These are phyloP conservation scores for Narcine bancroftii DNA, from an alignment of 2,113 vertebrate genomes.

Conservation along the genomic window DNA sequence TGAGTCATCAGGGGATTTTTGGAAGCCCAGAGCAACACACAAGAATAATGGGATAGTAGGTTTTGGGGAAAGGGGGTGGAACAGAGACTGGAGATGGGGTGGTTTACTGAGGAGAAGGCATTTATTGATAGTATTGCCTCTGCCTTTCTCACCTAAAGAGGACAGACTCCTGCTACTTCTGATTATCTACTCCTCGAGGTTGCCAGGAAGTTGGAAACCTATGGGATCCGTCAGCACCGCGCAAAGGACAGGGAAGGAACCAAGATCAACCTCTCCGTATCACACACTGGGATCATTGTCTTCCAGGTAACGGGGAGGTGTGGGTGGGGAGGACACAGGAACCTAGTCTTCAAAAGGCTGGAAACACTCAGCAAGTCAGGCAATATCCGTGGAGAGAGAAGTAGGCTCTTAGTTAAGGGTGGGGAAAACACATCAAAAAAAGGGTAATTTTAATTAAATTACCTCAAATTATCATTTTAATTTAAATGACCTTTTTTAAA, in stretches of 20 bases:
- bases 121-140: conserved; percentile 14
- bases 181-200: conserved; percentile 92
- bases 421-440: too few relatives aligned
- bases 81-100: not conserved
- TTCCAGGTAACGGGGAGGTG: conserved; percentile 70
- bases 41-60: not conserved
- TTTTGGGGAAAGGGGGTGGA: not conserved
- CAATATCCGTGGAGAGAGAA: too few relatives aligned
- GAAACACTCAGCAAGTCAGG: too few relatives aligned
- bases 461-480: too few relatives aligned
- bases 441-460: too few relatives aligned
- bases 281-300: conserved; percentile 87
- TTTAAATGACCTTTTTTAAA: too few relatives aligned
- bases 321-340: too few relatives aligned
- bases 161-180: conserved; percentile 89
- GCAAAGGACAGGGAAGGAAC: conserved; percentile 93
- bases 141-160: conserved; percentile 55
- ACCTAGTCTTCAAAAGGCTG: too few relatives aligned
- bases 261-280: conserved; percentile 81
- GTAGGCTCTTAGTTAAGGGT: too few relatives aligned
- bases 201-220: conserved; percentile 86
- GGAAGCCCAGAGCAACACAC: not conserved
- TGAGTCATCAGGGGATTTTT: not conserved
- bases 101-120: not conserved
- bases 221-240: conserved; percentile 82